Evolutionary conservation across 2,797 vertebrate species (phyloP).

Genomic region (Lacerta bilineata): DNA sequence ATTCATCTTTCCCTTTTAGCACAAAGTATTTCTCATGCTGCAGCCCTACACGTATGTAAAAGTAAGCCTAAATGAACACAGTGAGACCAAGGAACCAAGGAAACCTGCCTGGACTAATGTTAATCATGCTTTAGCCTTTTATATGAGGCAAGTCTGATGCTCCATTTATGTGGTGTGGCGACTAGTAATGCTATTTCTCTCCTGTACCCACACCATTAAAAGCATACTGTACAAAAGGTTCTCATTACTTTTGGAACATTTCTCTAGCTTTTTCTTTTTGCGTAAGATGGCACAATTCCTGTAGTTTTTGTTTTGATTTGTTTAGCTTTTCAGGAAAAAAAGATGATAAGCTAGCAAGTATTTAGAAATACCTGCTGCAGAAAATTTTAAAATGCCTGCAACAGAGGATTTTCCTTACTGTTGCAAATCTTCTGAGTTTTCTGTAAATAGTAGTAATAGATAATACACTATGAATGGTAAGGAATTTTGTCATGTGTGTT

Average conservation of each 20-base stretch:
- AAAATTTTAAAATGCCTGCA: neutral
- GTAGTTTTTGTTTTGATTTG: conserved; percentile 1
- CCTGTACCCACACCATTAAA: too few species aligned
- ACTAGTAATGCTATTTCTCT: neutral
- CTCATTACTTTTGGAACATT: neutral
- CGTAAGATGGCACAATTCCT: neutral
- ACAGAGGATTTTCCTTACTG: too few species aligned
- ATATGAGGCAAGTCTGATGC: neutral
- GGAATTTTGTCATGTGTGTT: neutral
- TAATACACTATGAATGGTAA: neutral
- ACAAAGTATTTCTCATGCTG: neutral
- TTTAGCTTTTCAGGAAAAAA: neutral
- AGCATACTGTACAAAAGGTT: neutral
- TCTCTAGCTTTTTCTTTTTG: neutral
- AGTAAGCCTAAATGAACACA: neutral
- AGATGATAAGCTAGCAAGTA: neutral
- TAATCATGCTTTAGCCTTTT: neutral
- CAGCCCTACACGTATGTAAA: neutral
- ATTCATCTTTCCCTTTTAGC: neutral
- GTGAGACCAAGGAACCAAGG: neutral
- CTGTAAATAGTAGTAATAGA: neutral
- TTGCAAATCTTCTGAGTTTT: neutral
- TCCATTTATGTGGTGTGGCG: neutral
- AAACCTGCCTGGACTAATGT: neutral
- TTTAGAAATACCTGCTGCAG: neutral